Base-by-base conservation (phyloP, 2,888 invertebrate species). In the Eupeodes luniger region DNA sequence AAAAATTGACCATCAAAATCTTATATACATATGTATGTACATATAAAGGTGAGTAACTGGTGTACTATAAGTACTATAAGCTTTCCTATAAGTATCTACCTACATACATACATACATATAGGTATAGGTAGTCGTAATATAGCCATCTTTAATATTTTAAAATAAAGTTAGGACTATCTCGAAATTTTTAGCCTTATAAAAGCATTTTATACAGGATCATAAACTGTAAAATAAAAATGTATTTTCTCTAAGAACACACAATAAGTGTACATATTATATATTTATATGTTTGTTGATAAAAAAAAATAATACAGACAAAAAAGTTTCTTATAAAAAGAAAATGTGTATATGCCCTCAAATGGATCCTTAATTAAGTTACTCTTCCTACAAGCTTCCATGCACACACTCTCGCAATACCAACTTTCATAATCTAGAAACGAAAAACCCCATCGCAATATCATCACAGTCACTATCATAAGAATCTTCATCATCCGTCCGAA, bases 341-440 rank as follows among this genome's bases (percentile, higher is more conserved):
- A 82, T 91, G 89, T 91, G 90, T 91, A 90, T 91, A 90, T 92
- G 91, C 91, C 93, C 93, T 93, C 93, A 93, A 93, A 93, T 93
- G 93, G 92, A 93, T 93, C 93, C 93, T 92, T 93, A 93, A 93
- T 93, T 93, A 92, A 93, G 93, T 93, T 93, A 93, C 93, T 92
- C 93, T 93, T 92, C 93, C 93, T 92, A 92, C 91, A 91, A 77
- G 91, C 53, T 66, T 16, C 36, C 62, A 59, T 72, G 78, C 62
- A 81, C 81, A 78, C 83, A 80, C 83, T 62, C 77, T 53, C 36
- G 59, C 69, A 70, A 62, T 34, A 7, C 3, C 27, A 6, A 64
- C 44, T 61, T 62, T 67, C 57, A 53, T 67, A 76, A 59, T 87
- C 79, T 80, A 87, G 86, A 66, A 66, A 86, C 72, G 77, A 85